Percentiles rank a stretch among this genome's conserved stretches.
Evolutionary conservation across 2,113 vertebrate species (phyloP).

Genomic region (Polyodon spathula): DNA sequence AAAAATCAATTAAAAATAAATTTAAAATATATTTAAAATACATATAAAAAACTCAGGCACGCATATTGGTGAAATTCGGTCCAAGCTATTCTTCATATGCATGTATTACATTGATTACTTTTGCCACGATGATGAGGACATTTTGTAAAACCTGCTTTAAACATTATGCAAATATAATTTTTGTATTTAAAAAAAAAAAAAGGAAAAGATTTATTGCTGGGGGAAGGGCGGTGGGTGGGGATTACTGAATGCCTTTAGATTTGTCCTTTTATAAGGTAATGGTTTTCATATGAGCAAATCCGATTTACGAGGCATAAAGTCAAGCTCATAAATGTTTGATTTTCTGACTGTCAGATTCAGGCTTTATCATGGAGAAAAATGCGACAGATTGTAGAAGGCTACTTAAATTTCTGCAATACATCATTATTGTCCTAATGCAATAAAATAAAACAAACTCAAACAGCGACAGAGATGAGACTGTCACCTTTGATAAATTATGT

Average conservation of each 20-base stretch:
- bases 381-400: conserved; percentile 19
- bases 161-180: conserved; percentile 1
- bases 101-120: conserved; percentile 12
- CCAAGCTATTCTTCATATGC: conserved; percentile 4
- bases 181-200: background rate
- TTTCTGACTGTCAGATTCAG: conserved; percentile 22
- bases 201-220: conserved; percentile 1
- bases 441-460: conserved; percentile 22
- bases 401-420: conserved; percentile 28
- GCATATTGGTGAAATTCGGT: conserved; percentile 5
- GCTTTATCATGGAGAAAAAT: conserved; percentile 18
- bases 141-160: background rate
- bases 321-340: conserved; percentile 21
- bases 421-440: conserved; percentile 26
- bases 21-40: background rate
- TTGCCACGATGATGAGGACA: background rate
- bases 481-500: conserved; percentile 30
- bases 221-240: background rate
- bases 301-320: conserved; percentile 24
- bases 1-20: conserved; percentile 15
- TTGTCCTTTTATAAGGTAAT: conserved; percentile 23
- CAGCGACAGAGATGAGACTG: conserved; percentile 21
- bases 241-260: conserved; percentile 1
- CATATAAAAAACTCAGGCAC: background rate
- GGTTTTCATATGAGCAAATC: conserved; percentile 23